Percentiles rank a stretch among this genome's conserved stretches.
Evolutionary conservation across 2,797 vertebrate species (phyloP).

Genomic region (Urophycis tenuis): DNA sequence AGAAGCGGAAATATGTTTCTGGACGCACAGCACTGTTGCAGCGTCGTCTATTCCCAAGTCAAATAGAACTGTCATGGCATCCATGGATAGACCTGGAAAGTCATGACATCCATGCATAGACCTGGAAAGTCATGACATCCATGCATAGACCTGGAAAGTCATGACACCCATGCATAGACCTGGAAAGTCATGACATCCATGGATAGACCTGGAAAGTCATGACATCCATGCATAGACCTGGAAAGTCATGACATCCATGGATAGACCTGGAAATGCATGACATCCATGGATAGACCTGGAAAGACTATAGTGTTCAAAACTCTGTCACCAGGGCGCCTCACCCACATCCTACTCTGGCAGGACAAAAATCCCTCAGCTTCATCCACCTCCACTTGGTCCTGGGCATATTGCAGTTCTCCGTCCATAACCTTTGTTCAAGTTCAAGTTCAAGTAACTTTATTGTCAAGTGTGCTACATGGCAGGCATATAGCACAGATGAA

Average conservation of each 20-base stretch:
- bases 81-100: too few relatives aligned
- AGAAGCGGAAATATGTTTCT: not conserved
- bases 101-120: not conserved
- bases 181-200: not conserved
- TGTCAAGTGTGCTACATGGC: too few relatives aligned
- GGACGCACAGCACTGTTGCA: not conserved
- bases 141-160: not conserved
- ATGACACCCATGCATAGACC: not conserved
- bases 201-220: too few relatives aligned
- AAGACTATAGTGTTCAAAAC: not conserved
- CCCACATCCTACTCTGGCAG: not conserved
- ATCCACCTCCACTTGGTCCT: not conserved
- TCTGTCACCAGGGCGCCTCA: too few relatives aligned
- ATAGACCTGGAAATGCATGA: too few relatives aligned
- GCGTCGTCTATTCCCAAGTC: not conserved
- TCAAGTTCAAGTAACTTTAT: too few relatives aligned
- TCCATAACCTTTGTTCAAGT: not conserved
- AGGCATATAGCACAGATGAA: too few relatives aligned
- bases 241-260: too few relatives aligned
- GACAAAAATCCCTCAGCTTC: not conserved
- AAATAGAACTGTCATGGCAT: not conserved
- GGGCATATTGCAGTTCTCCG: not conserved
- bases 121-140: not conserved
- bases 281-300: not conserved
- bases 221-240: too few relatives aligned